Base-by-base conservation (phyloP, 1,140 invertebrate species). In the Macrobrachium nipponense region DNA sequence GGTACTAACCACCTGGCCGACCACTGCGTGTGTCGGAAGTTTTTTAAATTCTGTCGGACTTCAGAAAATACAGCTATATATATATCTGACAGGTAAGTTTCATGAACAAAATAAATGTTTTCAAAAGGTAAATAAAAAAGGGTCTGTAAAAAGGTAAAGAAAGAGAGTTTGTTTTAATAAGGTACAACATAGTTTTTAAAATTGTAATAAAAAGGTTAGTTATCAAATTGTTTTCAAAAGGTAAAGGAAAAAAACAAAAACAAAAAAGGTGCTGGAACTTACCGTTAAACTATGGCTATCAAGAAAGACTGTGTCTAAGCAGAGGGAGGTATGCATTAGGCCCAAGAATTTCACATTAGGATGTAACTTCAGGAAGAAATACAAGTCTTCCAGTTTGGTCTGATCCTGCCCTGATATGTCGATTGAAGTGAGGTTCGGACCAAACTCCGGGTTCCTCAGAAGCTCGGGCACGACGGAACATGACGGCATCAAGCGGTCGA, bases 401-500 rank as follows among this genome's bases (percentile, higher is more conserved):
- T 93, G 93, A 81, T 93, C 92, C 90, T 92, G 91, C 15, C 95
- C 95, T 62, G 95, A 95, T 88, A 96, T 93, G 91, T 96, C 95
- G 80, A 96, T 90, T 61, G 93, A 94, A 27, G 91, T 90, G 66
- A 96, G 90, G 89, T 94, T 90, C 43, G 94, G 94, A 90, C 95
- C 92, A 89, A 91, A 92, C 72, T 91, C 84, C 43, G 90, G 90
- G 78, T 92, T 90, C 87, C 93, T 91, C 91, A 92, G 89, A 90
- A 93, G 90, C 91, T 93, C 86, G 91, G 91, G 87, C 91, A 92
- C 91, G 92, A 92, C 90, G 90, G 91, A 90, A 90, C 88, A 90
- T 86, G 84, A 58, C 51, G 91, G 90, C 44, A 90, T 89, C 81
- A 93, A 91, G 88, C 92, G 91, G 88, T 91, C 91, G 89, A 92